These are phyloP conservation scores for Discoglossus pictus DNA, from an alignment of 2,797 vertebrate species.

Conservation along the genomic window DNA sequence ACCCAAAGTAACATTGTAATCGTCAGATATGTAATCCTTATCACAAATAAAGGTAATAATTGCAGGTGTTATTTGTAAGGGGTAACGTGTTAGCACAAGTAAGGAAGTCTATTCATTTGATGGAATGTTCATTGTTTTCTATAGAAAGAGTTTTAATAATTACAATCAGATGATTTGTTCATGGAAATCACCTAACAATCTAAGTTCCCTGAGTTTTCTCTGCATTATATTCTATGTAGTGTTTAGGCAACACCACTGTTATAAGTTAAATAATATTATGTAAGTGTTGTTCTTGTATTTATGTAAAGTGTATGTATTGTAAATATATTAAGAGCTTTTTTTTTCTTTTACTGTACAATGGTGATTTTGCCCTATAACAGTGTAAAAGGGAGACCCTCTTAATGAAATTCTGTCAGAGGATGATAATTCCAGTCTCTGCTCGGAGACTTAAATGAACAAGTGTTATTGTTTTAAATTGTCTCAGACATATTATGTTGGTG, in stretches of 20 bases:
- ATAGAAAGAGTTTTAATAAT: slow-evolving; percentile 67
- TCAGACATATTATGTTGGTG: slow-evolving; percentile 95
- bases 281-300: slow-evolving; percentile 99
- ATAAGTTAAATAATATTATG: slow-evolving; percentile 96
- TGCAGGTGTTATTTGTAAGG: slow-evolving; percentile 56
- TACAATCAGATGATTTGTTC: slow-evolving; percentile 80
- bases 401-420: slow-evolving; percentile 87
- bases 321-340: slow-evolving; percentile 97
- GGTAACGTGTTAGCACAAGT: slow-evolving; percentile 61
- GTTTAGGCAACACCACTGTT: slow-evolving; percentile 90
- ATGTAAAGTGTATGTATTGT: slow-evolving; percentile 99
- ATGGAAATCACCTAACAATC: slow-evolving; percentile 70
- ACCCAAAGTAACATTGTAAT: background rate
- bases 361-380: slow-evolving; percentile 89
- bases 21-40: slow-evolving; percentile 1
- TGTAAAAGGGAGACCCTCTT: slow-evolving; percentile 89
- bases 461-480: slow-evolving; percentile 89
- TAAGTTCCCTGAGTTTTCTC: slow-evolving; percentile 81
- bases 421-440: slow-evolving; percentile 85
- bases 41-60: slow-evolving; percentile 52
- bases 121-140: slow-evolving; percentile 65
- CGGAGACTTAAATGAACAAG: slow-evolving; percentile 87
- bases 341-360: slow-evolving; percentile 90
- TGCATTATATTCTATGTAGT: slow-evolving; percentile 86
- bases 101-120: slow-evolving; percentile 59